Conservation (phyloP, 2,113 vertebrate genomes). For the Rousettus leschenaultii region DNA sequence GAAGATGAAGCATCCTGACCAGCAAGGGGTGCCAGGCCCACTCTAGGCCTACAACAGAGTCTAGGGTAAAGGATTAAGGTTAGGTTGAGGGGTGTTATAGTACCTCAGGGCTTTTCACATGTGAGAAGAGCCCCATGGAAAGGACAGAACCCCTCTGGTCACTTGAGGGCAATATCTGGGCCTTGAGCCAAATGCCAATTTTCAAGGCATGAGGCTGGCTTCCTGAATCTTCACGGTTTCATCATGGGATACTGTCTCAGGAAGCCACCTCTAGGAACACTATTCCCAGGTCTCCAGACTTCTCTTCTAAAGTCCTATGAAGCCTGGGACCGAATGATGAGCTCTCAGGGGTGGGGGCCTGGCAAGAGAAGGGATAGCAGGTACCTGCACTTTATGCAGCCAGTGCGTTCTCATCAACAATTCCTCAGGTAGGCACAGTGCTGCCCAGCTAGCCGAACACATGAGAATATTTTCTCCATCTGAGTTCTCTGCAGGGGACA, state of each 20-base stretch:
- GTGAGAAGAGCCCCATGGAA: not conserved
- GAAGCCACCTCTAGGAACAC: not conserved
- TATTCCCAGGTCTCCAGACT: not conserved
- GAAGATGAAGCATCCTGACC: not conserved
- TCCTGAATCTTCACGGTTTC: not conserved
- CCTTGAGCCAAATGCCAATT: not conserved
- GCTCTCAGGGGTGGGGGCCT: not conserved
- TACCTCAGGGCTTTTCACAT: not conserved
- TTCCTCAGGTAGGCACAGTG: not conserved
- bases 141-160: not conserved
- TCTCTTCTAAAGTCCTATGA: not conserved
- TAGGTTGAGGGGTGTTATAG: not conserved
- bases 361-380: not conserved
- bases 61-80: not conserved
- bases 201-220: not conserved
- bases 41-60: not conserved
- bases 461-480: not conserved
- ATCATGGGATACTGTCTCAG: not conserved
- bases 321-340: not conserved
- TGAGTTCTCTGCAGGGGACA: not conserved
- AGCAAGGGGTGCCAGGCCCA: not conserved
- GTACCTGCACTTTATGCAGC: not conserved
- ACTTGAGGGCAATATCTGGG: not conserved
- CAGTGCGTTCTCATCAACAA: not conserved
- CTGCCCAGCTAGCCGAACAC: not conserved